Percentiles rank a stretch among this genome's conserved stretches.
These are phyloP conservation scores for Drosophila mettleri DNA, from an alignment of 2,888 invertebrate genomes.

Conservation along the genomic window DNA sequence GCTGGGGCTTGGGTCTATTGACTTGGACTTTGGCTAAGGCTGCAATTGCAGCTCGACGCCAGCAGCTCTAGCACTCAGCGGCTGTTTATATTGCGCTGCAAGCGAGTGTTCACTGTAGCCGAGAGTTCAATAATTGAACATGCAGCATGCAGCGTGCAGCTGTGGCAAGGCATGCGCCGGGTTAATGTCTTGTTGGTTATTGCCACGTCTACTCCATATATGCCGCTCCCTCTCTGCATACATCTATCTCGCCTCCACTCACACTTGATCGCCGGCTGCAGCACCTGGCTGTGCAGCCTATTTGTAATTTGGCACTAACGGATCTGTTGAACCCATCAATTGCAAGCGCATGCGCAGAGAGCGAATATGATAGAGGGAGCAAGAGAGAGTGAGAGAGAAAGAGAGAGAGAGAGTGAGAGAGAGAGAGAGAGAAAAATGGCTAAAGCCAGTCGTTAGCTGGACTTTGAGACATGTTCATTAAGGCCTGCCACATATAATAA, in stretches of 20 bases:
- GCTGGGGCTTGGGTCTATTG: slow-evolving; percentile 25
- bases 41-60: slow-evolving; percentile 50
- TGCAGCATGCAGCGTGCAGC: slow-evolving; percentile 48
- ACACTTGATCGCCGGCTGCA: not conserved
- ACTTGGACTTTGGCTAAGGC: slow-evolving; percentile 11
- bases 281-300: slow-evolving; percentile 57
- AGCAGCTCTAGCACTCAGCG: slow-evolving; percentile 53
- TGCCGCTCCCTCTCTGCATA: slow-evolving; percentile 4
- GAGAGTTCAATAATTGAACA: slow-evolving; percentile 58
- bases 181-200: slow-evolving; percentile 81
- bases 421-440: not conserved
- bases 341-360: slow-evolving; percentile 31
- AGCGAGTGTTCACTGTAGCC: slow-evolving; percentile 20
- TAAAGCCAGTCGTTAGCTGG: slow-evolving; percentile 21
- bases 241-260: not conserved
- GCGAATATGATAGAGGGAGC: not conserved
- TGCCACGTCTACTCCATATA: slow-evolving; percentile 63
- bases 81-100: slow-evolving; percentile 40
- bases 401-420: not conserved
- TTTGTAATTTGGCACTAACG: slow-evolving; percentile 80
- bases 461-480: slow-evolving; percentile 47
- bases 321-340: slow-evolving; percentile 77
- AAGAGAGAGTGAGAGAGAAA: not conserved
- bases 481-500: slow-evolving; percentile 47
- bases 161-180: slow-evolving; percentile 67